Percentiles rank a stretch among this genome's conserved stretches.
These are phyloP conservation scores for Pedetes capensis DNA, from an alignment of 2,113 vertebrate genomes.

Conservation along the genomic window DNA sequence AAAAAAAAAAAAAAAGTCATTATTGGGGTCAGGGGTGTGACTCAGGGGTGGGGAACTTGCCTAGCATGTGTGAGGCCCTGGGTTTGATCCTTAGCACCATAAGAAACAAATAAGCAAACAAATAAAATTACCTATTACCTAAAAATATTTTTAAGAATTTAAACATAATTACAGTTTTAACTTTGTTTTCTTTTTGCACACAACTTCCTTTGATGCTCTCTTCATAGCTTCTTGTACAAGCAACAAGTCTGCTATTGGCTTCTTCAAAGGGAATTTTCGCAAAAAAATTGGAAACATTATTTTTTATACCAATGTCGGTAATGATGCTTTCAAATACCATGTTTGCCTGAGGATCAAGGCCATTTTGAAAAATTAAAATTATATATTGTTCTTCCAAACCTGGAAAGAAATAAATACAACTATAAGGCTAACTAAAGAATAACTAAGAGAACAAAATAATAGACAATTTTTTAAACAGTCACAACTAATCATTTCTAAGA, in stretches of 20 bases:
- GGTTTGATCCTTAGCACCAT: background rate
- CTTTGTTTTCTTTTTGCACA: constrained; percentile 84
- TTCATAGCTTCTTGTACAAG: constrained; percentile 91
- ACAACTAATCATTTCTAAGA: constrained; percentile 1
- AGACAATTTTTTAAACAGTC: background rate
- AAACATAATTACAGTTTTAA: constrained; percentile 84
- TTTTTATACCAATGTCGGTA: constrained; percentile 88
- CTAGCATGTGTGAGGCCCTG: background rate
- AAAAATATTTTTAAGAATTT: constrained; percentile 37
- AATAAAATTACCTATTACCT: constrained; percentile 17
- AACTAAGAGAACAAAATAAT: background rate
- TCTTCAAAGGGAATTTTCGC: constrained; percentile 93
- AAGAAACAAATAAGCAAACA: background rate
- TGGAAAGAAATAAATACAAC: constrained; percentile 75
- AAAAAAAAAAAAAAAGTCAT: no score
- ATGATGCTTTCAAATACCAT: constrained; percentile 94
- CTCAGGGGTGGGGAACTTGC: background rate
- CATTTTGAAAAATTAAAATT: constrained; percentile 96
- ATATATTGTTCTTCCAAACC: constrained; percentile 95
- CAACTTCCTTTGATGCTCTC: constrained; percentile 86
- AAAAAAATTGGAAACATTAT: constrained; percentile 90
- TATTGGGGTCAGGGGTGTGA: background rate
- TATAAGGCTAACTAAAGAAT: background rate
- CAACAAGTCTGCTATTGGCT: constrained; percentile 94
- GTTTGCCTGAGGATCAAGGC: constrained; percentile 89